Percentiles rank a stretch among this genome's conserved stretches.
These are phyloP conservation scores for Poecilia velifera DNA, from an alignment of 2,797 vertebrate species.

Conservation along the genomic window DNA sequence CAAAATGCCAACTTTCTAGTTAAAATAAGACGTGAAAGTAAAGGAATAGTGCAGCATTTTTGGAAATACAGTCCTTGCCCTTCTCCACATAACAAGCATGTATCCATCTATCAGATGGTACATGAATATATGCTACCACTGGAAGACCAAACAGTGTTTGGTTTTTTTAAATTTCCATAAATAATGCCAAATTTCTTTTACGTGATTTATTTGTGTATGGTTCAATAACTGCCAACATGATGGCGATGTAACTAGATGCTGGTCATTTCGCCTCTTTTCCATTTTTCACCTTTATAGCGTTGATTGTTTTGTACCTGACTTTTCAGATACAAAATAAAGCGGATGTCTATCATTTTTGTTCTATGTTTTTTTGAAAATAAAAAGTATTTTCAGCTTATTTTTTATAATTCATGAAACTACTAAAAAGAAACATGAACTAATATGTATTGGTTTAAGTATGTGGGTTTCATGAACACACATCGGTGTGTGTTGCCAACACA, in stretches of 20 bases:
- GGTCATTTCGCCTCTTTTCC: background rate
- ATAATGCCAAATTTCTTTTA: background rate
- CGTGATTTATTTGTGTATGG: background rate
- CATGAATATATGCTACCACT: background rate
- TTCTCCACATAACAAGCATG: background rate
- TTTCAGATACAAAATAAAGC: background rate
- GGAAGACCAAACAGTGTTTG: background rate
- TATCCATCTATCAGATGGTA: background rate
- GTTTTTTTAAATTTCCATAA: background rate
- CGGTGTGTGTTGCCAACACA: background rate
- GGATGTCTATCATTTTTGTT: background rate
- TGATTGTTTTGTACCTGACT: background rate
- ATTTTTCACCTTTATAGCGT: background rate
- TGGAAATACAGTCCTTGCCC: background rate
- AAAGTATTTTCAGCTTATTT: background rate
- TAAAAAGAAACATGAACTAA: background rate
- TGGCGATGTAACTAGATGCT: background rate
- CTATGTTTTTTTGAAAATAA: background rate
- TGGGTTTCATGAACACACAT: too few relatives aligned
- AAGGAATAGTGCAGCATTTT: background rate
- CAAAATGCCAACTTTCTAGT: background rate
- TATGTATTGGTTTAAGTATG: background rate
- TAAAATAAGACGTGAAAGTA: background rate
- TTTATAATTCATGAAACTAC: background rate
- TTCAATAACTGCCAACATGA: background rate